phyloP scores from a whole-genome alignment of 2,888 invertebrate species.

The Cephus runcator region DNA sequence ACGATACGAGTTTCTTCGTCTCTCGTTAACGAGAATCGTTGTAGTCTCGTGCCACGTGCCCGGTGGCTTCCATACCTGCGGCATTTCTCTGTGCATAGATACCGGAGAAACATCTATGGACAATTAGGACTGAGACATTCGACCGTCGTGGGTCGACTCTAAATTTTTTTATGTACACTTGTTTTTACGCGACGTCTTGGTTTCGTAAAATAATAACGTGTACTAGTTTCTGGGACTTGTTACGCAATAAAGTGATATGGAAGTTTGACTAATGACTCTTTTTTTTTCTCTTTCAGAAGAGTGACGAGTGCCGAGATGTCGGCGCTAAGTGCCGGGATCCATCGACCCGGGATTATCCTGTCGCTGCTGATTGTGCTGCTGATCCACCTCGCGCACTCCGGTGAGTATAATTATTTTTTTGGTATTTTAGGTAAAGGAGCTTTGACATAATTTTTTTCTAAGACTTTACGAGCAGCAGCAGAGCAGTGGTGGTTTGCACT shows the following conservation, averaged over 20 bases:
- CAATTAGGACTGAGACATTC: neutral
- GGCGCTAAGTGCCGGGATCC: conserved; percentile 69
- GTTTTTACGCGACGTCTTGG: neutral
- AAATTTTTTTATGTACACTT: neutral
- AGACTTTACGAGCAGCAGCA: neutral
- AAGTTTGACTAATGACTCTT: neutral
- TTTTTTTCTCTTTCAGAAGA: conserved; percentile 52
- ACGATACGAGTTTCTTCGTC: neutral
- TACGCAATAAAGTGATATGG: neutral
- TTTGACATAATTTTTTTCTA: neutral
- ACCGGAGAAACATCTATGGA: neutral
- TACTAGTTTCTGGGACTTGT: neutral
- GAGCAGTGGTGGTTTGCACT: neutral
- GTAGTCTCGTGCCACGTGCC: neutral
- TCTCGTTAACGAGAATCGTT: neutral
- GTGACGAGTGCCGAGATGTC: conserved; percentile 67
- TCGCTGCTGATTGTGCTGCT: conserved; percentile 53
- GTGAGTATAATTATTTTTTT: conserved; percentile 40
- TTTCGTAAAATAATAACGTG: neutral
- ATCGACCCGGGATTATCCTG: conserved; percentile 63
- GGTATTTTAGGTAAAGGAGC: neutral
- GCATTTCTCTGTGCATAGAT: neutral
- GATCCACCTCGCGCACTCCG: conserved; percentile 52
- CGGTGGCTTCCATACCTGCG: neutral
- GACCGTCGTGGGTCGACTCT: neutral